These are phyloP conservation scores for Platysteira castanea DNA, from an alignment of 2,113 vertebrate species.

Conservation along the genomic window DNA sequence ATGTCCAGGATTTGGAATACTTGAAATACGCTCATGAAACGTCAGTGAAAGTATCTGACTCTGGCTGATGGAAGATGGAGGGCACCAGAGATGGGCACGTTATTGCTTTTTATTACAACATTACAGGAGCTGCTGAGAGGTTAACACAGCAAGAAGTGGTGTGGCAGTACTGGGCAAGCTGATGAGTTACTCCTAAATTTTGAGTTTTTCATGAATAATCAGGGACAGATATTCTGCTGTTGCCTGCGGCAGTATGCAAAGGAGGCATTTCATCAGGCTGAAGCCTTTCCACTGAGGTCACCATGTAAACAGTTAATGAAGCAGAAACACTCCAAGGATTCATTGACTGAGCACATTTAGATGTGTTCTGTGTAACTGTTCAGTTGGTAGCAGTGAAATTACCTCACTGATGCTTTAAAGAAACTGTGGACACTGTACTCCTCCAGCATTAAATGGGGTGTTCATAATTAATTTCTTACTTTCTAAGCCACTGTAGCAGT, in stretches of 20 bases:
- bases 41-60: neutral
- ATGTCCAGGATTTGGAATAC: neutral
- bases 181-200: conserved; percentile 43
- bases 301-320: conserved; percentile 71
- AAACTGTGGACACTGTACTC: neutral
- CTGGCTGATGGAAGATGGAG: neutral
- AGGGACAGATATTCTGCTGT: neutral
- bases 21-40: conserved; percentile 26
- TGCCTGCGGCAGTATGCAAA: conserved; percentile 9
- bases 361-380: conserved; percentile 46
- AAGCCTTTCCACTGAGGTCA: conserved; percentile 61
- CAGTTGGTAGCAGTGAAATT: conserved; percentile 36
- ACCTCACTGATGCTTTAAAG: conserved; percentile 38
- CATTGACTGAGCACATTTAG: conserved; percentile 57
- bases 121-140: neutral
- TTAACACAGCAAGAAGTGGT: neutral
- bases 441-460: conserved; percentile 45
- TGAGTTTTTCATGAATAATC: neutral
- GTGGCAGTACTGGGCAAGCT: neutral
- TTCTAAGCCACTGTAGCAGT: conserved; percentile 35
- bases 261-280: conserved; percentile 33
- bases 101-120: neutral
- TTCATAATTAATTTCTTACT: conserved; percentile 68
- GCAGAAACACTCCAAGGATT: conserved; percentile 57
- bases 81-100: neutral